Base-by-base conservation (phyloP, 1,140 invertebrate species). In the Drosophila pandora region DNA sequence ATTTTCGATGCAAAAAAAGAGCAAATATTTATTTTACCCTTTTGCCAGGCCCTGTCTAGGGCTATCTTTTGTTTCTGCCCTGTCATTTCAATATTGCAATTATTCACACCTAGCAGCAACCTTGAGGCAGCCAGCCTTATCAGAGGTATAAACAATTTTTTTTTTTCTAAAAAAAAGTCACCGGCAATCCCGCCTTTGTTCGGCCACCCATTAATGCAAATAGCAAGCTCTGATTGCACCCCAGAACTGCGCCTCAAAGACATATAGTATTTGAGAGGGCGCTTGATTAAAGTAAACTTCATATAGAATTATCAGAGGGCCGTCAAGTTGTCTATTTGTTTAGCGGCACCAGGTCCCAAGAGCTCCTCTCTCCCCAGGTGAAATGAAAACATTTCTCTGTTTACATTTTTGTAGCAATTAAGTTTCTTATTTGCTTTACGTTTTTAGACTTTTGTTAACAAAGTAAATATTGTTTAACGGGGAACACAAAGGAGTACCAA, bases 231-330 rank as follows among this genome's bases (percentile, higher is more conserved):
- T 85, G 80, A 79, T 79, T 83, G 76, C 76, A 85, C 28, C 28
- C 81, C 39, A 62, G 73, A 77, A 76, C 77, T 79, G 77, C 71
- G 59, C 59, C 72, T 70, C 77, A 61, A 62, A 56, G 54, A 41
- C 47, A 41, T 12, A 17, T 41, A 17, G 12, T 3, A 10, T 30
- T 30, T 13, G n/a, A 30, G 17, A 55, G 49, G 30, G 50, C 49
- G 63, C 52, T 84, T 84, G 81, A 84, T 87, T 85, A 87, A 64
- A 78, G 82, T 75, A 57, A 81, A 85, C 77, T 65, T 87, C 87
- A 85, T 84, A 81, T 81, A 74, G 61, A 76, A 76, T 84, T 83
- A 83, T 72, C 65, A 61, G 49, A 49, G 41, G 39, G 56, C 28
- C 52, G 49, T 62, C 41, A 72, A 53, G 70, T 56, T 64, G 49